Percentiles rank a stretch among this genome's conserved stretches.
Evolutionary conservation across 2,888 invertebrate genomes (phyloP).

Genomic region (Philereme transversata): DNA sequence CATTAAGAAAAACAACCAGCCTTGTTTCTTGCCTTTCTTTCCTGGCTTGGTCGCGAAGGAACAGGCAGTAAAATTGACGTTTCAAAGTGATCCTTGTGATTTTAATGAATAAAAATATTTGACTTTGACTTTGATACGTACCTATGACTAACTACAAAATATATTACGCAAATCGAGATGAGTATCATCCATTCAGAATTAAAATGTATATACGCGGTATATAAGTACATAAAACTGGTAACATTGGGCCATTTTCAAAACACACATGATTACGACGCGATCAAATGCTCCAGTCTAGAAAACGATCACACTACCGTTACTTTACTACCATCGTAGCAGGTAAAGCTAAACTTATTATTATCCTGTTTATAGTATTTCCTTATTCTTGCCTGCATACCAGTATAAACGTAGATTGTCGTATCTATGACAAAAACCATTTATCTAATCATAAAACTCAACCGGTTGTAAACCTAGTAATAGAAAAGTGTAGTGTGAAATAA

Average conservation of each 20-base stretch:
- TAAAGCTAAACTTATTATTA: constrained; percentile 9
- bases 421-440: constrained; percentile 34
- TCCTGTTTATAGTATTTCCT: constrained; percentile 19
- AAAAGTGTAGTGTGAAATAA: constrained; percentile 39
- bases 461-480: constrained; percentile 35
- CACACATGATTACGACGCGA: constrained; percentile 1
- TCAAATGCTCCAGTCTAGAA: constrained; percentile 2
- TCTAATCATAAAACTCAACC: constrained; percentile 26
- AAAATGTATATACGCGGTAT: too few species aligned
- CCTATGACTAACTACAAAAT: constrained; percentile 1
- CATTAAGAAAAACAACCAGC: too few species aligned
- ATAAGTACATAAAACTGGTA: too few species aligned
- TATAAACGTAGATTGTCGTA: constrained; percentile 24
- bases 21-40: too few species aligned
- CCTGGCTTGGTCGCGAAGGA: too few species aligned
- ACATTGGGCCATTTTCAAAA: constrained; percentile 7
- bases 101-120: too few species aligned
- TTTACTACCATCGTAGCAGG: constrained; percentile 19
- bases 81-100: too few species aligned
- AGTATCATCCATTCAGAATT: constrained; percentile 4
- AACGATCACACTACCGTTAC: constrained; percentile 14
- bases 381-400: constrained; percentile 14
- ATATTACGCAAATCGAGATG: not conserved
- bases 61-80: too few species aligned
- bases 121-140: too few species aligned